A percentile compares a stretch with the other conserved stretches of the same genome.
These are phyloP conservation scores for Periophthalmus modestus DNA, from an alignment of 2,113 vertebrate genomes.

Conservation along the genomic window DNA sequence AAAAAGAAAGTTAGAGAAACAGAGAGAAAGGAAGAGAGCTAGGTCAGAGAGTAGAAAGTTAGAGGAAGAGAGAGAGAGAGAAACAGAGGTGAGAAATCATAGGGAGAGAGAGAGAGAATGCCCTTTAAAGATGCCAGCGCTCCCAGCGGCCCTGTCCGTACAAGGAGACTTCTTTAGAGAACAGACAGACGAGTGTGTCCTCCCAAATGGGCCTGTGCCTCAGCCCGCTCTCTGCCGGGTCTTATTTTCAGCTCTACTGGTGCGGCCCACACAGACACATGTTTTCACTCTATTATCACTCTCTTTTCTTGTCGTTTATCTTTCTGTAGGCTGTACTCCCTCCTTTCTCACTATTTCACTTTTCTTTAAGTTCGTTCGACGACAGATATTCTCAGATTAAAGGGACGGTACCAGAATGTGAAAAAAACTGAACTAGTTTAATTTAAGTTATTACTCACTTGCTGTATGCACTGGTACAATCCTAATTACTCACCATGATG, in stretches of 20 bases:
- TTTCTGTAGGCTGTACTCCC: background rate
- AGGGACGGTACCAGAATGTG: too few relatives aligned
- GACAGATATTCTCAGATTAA: too few relatives aligned
- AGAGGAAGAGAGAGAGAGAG: background rate
- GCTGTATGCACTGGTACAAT: too few relatives aligned
- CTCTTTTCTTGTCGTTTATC: conserved; percentile 11
- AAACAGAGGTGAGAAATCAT: background rate
- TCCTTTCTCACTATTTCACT: background rate
- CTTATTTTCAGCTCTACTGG: conserved; percentile 72
- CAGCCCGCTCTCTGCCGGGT: conserved; percentile 45
- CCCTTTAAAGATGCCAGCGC: conserved; percentile 61
- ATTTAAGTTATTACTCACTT: too few relatives aligned
- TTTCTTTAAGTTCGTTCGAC: background rate
- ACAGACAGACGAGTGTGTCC: conserved; percentile 66
- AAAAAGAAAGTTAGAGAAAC: too few relatives aligned
- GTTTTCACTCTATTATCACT: conserved; percentile 54
- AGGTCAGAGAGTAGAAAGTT: conserved; percentile 6
- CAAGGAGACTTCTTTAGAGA: conserved; percentile 60
- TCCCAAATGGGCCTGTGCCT: conserved; percentile 56
- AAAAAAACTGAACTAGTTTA: too few relatives aligned
- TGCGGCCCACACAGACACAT: conserved; percentile 60
- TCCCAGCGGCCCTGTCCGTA: conserved; percentile 57
- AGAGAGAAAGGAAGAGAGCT: background rate
- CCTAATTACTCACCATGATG: too few relatives aligned
- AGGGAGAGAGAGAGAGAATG: conserved; percentile 20